A percentile compares a stretch with the other conserved stretches of the same genome.
Conservation (phyloP, 2,113 vertebrate species). For the Hippolais icterina region DNA sequence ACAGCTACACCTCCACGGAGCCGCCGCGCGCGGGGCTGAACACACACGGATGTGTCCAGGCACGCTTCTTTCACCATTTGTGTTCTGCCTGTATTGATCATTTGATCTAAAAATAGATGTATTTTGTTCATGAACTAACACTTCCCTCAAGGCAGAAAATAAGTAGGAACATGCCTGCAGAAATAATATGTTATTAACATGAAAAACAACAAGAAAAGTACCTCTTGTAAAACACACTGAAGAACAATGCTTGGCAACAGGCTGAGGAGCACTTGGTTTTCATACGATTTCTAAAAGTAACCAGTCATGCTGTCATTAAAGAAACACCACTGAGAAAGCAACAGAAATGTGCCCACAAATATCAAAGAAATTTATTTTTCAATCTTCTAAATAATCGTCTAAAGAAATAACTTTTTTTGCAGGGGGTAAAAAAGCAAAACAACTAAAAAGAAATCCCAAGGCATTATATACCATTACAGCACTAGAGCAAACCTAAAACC, state of each 20-base stretch:
- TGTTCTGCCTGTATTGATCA: background rate
- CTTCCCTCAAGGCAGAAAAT: constrained; percentile 22
- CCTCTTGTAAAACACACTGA: constrained; percentile 51
- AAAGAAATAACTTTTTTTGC: background rate
- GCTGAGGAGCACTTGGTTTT: constrained; percentile 39
- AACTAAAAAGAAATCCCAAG: background rate
- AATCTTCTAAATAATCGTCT: constrained; percentile 1
- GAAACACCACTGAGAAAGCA: constrained; percentile 24
- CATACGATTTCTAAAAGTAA: constrained; percentile 41
- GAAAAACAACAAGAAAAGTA: constrained; percentile 31
- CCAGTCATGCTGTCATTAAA: constrained; percentile 36
- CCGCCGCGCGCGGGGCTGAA: background rate
- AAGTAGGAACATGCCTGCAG: constrained; percentile 29
- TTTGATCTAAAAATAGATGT: background rate
- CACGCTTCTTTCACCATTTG: background rate
- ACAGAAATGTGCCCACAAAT: constrained; percentile 28
- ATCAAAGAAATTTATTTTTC: constrained; percentile 31
- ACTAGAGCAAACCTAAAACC: background rate
- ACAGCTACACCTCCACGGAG: background rate
- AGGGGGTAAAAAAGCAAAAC: background rate
- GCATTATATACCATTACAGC: background rate
- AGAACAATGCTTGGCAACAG: constrained; percentile 59
- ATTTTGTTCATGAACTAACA: background rate
- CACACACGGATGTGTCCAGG: background rate
- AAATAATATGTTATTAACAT: constrained; percentile 48